Conservation (phyloP, 2,888 invertebrate species). For the Aleiodes alternator region DNA sequence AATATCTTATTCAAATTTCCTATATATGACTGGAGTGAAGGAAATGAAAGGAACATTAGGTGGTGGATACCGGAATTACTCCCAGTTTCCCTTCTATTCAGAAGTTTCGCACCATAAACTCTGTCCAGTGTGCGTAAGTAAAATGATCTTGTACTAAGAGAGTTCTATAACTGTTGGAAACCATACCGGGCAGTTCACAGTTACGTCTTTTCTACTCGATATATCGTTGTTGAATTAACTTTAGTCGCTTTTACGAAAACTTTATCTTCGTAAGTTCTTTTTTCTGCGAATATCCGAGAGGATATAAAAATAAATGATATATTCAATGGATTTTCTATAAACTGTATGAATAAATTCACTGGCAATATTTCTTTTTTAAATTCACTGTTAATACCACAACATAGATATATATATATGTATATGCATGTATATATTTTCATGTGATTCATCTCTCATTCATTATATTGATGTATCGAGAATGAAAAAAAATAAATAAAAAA, state of each 20-base stretch:
- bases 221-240: conserved; percentile 17
- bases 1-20: conserved; percentile 55
- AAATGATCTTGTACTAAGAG: conserved; percentile 63
- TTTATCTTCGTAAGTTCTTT: background rate
- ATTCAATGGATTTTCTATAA: too few species aligned
- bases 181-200: conserved; percentile 55
- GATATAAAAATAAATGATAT: too few species aligned
- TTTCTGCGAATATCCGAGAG: too few species aligned
- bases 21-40: conserved; percentile 50
- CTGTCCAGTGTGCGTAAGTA: conserved; percentile 66
- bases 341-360: too few species aligned
- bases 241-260: background rate
- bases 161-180: conserved; percentile 59
- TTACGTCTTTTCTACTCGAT: conserved; percentile 30
- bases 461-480: too few species aligned
- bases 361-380: too few species aligned
- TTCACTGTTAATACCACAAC: too few species aligned
- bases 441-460: too few species aligned
- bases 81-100: conserved; percentile 56
- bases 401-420: too few species aligned
- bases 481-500: too few species aligned
- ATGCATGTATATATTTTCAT: too few species aligned
- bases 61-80: conserved; percentile 57
- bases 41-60: conserved; percentile 52
- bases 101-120: conserved; percentile 66